These are phyloP conservation scores for Octodon degus DNA, from an alignment of 2,113 vertebrate species.

Conservation along the genomic window DNA sequence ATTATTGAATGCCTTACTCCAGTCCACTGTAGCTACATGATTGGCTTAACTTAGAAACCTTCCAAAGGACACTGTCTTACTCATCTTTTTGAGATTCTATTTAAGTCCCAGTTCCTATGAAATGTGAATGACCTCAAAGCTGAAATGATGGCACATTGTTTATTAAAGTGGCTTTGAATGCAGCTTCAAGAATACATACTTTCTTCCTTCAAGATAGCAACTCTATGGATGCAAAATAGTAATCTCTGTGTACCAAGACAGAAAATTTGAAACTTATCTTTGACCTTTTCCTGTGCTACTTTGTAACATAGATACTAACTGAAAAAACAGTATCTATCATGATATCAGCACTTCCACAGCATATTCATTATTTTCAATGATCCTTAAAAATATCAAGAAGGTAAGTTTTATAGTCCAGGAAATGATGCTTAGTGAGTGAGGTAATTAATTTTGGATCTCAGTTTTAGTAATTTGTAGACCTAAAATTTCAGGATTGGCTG, in stretches of 20 bases:
- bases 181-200: background rate
- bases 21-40: background rate
- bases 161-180: constrained; percentile 2
- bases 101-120: background rate
- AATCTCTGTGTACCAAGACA: background rate
- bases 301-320: background rate
- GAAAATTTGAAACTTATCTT: background rate
- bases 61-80: background rate
- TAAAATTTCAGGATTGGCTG: background rate
- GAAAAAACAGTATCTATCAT: background rate
- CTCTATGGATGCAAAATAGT: background rate
- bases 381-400: background rate
- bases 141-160: background rate
- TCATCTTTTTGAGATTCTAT: background rate
- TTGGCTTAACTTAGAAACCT: background rate
- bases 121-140: constrained; percentile 9
- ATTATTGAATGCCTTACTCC: background rate
- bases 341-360: background rate
- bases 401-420: background rate
- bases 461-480: background rate
- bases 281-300: background rate
- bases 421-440: background rate
- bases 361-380: background rate
- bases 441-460: background rate
- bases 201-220: background rate